Evolutionary conservation across 30 jellyfish, hydroid and myxozoan genomes (phyloP), one percentile per base, ranked within the genome.

Genomic region (Pelagia noctiluca): DNA sequence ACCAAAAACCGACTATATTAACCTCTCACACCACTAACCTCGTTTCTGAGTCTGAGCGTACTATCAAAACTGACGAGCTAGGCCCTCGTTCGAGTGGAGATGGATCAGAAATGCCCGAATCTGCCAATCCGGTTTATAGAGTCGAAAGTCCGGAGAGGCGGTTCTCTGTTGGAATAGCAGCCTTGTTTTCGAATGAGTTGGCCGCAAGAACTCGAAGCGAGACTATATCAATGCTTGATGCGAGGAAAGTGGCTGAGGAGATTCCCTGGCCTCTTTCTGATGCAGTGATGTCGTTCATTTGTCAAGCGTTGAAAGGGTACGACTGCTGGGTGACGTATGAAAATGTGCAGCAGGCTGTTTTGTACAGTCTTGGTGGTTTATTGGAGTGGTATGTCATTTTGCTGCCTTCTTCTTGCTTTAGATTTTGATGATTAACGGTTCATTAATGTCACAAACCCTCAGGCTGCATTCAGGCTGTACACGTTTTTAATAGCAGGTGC

Each of bases 211-310:
- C 87, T 18, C 72, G 69, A 16, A 52, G 54, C 22, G 95, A 87
- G 33, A 89, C 86, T 13, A 50, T 85, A 0, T 86, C 91, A 69
- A 66, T 73, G 0, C 80, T 85, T 5, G 98, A 95, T 31, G 90
- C 91, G 13, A 35, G 78, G 35, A 83, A 83, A 33, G 94, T 75
- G 12, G 87, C 89, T 33, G 92, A 82, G 25, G 96, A 92, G 26
- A 69, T 85, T 1, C 95, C 97, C 12, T 93, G 99, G 99, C 99
- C 96, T 42, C 87, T 93, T 8, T 80, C 99, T 13, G 96, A 93
- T 82, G 96, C 99, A 4, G 88, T 87, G 28, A 82, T 93, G 74
- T 75, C 99, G 7, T 53, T 93, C 48, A 76, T 62, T 1, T 93
- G 97, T 63, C 99, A 93, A 50, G 96, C 88, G 60, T 54, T 93